Conservation (phyloP, 2,888 invertebrate species). For the Auanema sp. region DNA sequence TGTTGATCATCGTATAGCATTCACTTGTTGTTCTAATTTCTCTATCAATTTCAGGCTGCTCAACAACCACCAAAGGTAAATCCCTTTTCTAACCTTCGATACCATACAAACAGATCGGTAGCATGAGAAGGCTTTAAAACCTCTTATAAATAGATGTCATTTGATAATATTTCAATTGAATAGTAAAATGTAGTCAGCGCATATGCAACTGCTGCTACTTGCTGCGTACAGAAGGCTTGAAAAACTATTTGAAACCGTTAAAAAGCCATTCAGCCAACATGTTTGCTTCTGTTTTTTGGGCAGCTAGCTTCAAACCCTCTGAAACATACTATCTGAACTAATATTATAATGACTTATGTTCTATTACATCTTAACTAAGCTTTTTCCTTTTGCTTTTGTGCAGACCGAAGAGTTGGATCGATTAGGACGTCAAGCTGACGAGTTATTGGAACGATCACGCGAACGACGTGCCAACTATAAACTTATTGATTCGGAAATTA, state of each 20-base stretch:
- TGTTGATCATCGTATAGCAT: constrained; percentile 16
- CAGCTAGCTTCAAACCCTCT: constrained; percentile 3
- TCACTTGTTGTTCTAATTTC: constrained; percentile 7
- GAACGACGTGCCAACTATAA: constrained; percentile 48
- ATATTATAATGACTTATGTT: constrained; percentile 3
- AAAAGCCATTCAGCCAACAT: too few species aligned
- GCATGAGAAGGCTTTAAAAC: too few species aligned
- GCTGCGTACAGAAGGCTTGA: too few species aligned
- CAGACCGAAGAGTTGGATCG: constrained; percentile 61
- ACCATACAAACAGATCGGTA: too few species aligned
- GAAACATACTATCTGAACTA: not conserved
- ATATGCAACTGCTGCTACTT: too few species aligned
- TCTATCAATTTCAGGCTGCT: constrained; percentile 49
- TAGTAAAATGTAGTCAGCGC: too few species aligned
- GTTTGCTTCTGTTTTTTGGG: not conserved
- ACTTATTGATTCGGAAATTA: constrained; percentile 52
- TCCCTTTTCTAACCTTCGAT: constrained; percentile 10
- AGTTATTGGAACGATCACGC: constrained; percentile 46
- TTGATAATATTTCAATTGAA: too few species aligned
- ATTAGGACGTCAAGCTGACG: constrained; percentile 42
- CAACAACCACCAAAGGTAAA: constrained; percentile 53
- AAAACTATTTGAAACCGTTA: too few species aligned
- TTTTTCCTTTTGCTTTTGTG: constrained; percentile 13
- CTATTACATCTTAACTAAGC: not conserved
- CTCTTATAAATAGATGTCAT: too few species aligned